Conservation (phyloP, 35 echinoderm and acorn worm genomes). For the Lytechinus variegatus region DNA sequence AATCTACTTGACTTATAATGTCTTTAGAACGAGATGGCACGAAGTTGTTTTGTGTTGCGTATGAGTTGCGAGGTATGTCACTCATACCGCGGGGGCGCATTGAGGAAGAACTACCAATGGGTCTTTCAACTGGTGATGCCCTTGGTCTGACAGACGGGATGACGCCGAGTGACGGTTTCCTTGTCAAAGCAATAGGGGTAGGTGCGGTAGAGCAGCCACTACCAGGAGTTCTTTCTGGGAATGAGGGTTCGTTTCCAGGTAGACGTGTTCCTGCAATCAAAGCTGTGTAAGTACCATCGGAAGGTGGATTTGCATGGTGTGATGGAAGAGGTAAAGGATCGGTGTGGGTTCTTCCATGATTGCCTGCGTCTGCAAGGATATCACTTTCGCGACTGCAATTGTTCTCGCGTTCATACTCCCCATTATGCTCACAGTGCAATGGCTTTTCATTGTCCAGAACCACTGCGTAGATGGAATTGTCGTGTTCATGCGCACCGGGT, state of each 20-base stretch:
- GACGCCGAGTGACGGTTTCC: background rate
- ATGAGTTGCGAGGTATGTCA: background rate
- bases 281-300: slow-evolving; percentile 44
- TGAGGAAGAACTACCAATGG: background rate
- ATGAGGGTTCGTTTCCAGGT: background rate
- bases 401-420: slow-evolving; percentile 7
- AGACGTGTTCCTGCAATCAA: slow-evolving; percentile 5
- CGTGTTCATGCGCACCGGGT: slow-evolving; percentile 32
- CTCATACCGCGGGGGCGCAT: slow-evolving; percentile 35
- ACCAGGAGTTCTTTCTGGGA: slow-evolving; percentile 14
- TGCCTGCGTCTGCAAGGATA: slow-evolving; percentile 27
- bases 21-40: background rate
- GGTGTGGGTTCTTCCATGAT: slow-evolving; percentile 32
- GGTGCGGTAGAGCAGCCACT: slow-evolving; percentile 47
- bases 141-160: background rate
- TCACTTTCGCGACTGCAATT: background rate
- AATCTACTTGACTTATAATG: slow-evolving; percentile 1
- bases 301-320: background rate
- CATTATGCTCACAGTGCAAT: background rate
- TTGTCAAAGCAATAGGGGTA: background rate
- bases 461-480: slow-evolving; percentile 42
- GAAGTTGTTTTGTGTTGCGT: background rate
- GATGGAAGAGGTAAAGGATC: slow-evolving; percentile 6
- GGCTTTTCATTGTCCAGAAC: slow-evolving; percentile 36
- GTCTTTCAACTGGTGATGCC: background rate